Base-by-base conservation (phyloP, 1,140 invertebrate genomes). In the Tetramorium parvispinum region DNA sequence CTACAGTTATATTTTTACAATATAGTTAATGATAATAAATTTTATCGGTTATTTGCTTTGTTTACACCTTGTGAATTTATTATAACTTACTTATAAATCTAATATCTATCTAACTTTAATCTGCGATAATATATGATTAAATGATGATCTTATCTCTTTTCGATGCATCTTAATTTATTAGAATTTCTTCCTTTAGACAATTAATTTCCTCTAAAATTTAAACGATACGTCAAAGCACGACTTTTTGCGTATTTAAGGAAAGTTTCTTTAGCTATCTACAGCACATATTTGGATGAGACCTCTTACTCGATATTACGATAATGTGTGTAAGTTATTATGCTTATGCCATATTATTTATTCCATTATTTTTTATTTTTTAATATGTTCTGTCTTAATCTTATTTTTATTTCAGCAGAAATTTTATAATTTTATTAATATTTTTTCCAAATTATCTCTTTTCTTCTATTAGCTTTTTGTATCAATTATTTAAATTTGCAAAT, bases 401-500 rank as follows among this genome's bases (percentile, higher is more conserved):
- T 37, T 32, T 13, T 66, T 66, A 66, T 21, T 53, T 53, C 4
- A 32, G 1, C 18, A 27, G 10, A 11, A 21, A 6, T 66, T 43
- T 43, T 40, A 66, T 11, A 65, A 55, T 53, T 37, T 32, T 71
- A 18, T 57, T n/a, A 11, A 0, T 37, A 37, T 55, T 21, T 21
- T 37, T 37, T 55, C 13, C 8, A 1, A 43, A 27, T 16, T 32
- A 6, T 37, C 16, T 61, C 0, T 63, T 11, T n/a, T 46, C 5
- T 51, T 10, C 3, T 37, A 11, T 10, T 32, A 53, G 3, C 7
- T 53, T 13, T 71, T 71, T 37, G 2, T 21, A 32, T 32, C 3
- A 71, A 71, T 71, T 71, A 53, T 32, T 71, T 53, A 71, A n/a
- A 71, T 53, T 21, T 71, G 32, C 0, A 2, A 53, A 32, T 8